phyloP scores from a whole-genome alignment of 2,797 vertebrate genomes.

The Columba guinea region DNA sequence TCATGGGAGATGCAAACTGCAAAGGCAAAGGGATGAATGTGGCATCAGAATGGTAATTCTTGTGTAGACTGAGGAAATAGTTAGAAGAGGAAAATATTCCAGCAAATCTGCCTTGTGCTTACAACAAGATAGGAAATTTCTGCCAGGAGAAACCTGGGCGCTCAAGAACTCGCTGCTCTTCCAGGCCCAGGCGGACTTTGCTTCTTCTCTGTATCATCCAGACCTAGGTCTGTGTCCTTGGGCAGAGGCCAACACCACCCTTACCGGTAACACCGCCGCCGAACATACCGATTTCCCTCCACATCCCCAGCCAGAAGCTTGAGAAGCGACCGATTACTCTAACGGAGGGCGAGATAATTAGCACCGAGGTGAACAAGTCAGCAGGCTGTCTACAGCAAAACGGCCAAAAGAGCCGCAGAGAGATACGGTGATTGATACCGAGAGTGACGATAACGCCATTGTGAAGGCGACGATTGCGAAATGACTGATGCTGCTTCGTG shows the following conservation, averaged over 20 bases:
- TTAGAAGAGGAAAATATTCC: neutral
- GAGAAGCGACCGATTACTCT: neutral
- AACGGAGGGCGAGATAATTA: neutral
- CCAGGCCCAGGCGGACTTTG: neutral
- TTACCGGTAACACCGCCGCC: accelerated
- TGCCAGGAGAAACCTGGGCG: neutral
- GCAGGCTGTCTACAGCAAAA: neutral
- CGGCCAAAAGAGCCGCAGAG: accelerated
- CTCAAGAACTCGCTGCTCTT: neutral
- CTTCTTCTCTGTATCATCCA: neutral
- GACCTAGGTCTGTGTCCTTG: neutral
- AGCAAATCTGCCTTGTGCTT: neutral
- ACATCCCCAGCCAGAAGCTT: neutral
- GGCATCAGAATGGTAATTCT: neutral
- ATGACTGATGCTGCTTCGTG: neutral
- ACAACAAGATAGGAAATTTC: neutral
- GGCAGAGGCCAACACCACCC: accelerated
- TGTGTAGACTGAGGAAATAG: neutral
- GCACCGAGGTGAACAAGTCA: neutral
- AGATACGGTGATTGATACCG: neutral
- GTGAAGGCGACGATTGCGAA: neutral
- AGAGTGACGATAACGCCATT: neutral
- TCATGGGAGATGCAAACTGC: accelerated
- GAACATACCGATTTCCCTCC: neutral
- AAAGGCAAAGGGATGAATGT: neutral